phyloP scores from a whole-genome alignment of 1,140 invertebrate species.

The Berghia stephanieae region DNA sequence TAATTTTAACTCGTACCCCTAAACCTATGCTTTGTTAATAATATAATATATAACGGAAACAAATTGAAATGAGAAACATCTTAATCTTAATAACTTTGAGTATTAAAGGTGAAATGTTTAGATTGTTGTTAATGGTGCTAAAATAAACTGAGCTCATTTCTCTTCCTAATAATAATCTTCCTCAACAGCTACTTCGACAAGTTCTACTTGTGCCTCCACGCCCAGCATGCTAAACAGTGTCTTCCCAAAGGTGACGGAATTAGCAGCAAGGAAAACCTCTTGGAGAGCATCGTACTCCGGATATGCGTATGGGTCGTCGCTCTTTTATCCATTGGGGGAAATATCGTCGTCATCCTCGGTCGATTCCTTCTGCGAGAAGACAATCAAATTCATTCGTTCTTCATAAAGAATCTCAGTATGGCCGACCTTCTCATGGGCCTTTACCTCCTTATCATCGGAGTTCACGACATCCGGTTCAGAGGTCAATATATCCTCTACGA shows the following conservation, averaged over 20 bases:
- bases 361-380: slow-evolving; percentile 71
- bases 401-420: slow-evolving; percentile 79
- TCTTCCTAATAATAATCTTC: no score
- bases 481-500: slow-evolving; percentile 75
- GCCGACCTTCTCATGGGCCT: slow-evolving; percentile 83
- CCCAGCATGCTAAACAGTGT: slow-evolving; percentile 73
- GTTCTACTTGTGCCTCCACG: slow-evolving; percentile 78
- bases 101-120: no score
- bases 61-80: no score
- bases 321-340: slow-evolving; percentile 74
- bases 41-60: no score
- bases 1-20: no score
- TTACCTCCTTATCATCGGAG: slow-evolving; percentile 78
- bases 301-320: slow-evolving; percentile 80
- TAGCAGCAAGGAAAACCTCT: slow-evolving; percentile 75
- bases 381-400: slow-evolving; percentile 67
- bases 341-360: slow-evolving; percentile 76
- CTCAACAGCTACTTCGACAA: slow-evolving; percentile 77
- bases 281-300: slow-evolving; percentile 74
- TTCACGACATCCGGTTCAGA: slow-evolving; percentile 75
- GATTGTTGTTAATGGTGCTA: no score
- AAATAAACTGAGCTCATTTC: no score
- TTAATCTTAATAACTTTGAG: no score
- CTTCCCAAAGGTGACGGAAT: slow-evolving; percentile 77
- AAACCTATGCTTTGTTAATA: no score